Conservation (phyloP, 2,888 invertebrate genomes). For the Himalopsyche anomala region DNA sequence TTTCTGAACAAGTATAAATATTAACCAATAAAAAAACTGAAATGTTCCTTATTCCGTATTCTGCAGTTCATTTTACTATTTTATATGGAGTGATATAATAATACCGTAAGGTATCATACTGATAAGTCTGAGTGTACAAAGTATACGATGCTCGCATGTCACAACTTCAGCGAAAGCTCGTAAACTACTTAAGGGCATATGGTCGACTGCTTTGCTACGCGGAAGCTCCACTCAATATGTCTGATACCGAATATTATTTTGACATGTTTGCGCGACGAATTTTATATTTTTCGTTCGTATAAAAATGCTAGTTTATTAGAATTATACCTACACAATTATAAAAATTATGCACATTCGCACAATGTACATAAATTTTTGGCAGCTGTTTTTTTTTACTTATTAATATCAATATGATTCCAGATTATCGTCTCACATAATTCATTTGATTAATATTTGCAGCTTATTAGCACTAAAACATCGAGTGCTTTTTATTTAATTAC, state of each 20-base stretch:
- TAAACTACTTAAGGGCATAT: slow-evolving; percentile 29
- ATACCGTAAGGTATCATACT: not conserved
- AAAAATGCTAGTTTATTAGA: too few relatives aligned
- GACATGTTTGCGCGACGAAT: not conserved
- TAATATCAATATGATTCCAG: too few relatives aligned
- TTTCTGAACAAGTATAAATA: not conserved
- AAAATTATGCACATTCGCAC: too few relatives aligned
- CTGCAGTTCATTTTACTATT: not conserved
- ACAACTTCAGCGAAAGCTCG: slow-evolving; percentile 26
- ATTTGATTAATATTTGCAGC: too few relatives aligned
- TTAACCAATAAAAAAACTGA: not conserved
- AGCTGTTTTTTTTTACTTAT: too few relatives aligned
- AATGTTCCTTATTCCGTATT: not conserved
- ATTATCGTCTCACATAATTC: too few relatives aligned
- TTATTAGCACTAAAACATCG: too few relatives aligned
- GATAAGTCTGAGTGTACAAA: not conserved
- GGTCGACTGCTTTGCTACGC: slow-evolving; percentile 1
- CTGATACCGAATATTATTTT: not conserved
- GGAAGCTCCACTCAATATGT: slow-evolving; percentile 21
- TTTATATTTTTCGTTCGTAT: too few relatives aligned
- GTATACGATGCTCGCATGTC: not conserved
- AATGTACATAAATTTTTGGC: too few relatives aligned
- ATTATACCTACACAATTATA: too few relatives aligned
- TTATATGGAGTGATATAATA: slow-evolving; percentile 8
- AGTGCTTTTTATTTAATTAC: too few relatives aligned